Evolutionary conservation across 1,140 invertebrate genomes (phyloP), one percentile per base, ranked within the genome.

Genomic region (Bradynema listronoti): DNA sequence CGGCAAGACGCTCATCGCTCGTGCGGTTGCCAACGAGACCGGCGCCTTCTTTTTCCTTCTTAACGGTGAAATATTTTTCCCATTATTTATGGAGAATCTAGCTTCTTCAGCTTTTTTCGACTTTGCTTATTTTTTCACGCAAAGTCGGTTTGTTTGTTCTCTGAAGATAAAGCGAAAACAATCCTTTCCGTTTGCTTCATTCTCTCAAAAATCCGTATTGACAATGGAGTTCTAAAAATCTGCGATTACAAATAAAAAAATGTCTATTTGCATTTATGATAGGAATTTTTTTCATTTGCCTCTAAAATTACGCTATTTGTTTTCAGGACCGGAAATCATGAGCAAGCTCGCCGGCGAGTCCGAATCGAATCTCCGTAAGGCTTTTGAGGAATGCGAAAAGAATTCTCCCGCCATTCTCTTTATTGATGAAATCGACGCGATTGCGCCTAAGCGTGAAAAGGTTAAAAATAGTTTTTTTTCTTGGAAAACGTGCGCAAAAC

Each of bases 1-100:
- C 59, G 89, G 89, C 71, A 99, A 99, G 82, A 99, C 95, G 6
- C 82, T 99, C 6, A 96, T 99, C 77, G 95, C 95, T 33, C 84
- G 95, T 56, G 95, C 95, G 62, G 95, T 99, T 1, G 95, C 95
- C 43, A 99, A 99, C 78, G 95, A 99, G 82, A 99, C 94, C 27
- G 94, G 95, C 62, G 93, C 94, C 14, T 99, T 98, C 83, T 99
- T 99, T 84, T 99, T 98, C 82, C 83, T 99, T 32, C 96, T 99
- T 66, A 99, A 99, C 80, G 94, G 86, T 85, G 75, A 67, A 58
- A 65, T 32, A 42, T 30, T 3, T 50, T 5, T 50, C 27, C 4
- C n/a, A 4, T 2, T n/a, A 11, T 39, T 19, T 39, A 39, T 39
- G 36, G 11, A 39, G 19, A n/a, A n/a, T 25, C 22, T 24, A n/a